Evolutionary conservation across 2,888 invertebrate species (phyloP).

Genomic region (Tenthredo distinguenda): DNA sequence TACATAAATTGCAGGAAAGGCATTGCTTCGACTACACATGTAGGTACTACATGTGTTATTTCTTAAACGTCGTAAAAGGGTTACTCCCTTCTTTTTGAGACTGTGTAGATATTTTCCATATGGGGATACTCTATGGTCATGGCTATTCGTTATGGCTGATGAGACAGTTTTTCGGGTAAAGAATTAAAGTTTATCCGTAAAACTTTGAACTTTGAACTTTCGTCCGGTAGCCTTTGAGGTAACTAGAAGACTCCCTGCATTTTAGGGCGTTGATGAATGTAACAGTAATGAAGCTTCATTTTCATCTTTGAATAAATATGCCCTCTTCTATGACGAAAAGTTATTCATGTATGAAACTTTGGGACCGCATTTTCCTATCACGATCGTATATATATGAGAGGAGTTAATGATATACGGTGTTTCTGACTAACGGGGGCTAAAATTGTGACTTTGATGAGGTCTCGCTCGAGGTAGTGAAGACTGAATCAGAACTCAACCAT

Average conservation of each 20-base stretch:
- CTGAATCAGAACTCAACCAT: not conserved
- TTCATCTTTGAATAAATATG: not conserved
- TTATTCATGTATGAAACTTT: not conserved
- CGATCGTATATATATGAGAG: not conserved
- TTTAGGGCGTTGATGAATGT: not conserved
- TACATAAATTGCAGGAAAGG: constrained; percentile 7
- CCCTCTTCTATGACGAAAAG: not conserved
- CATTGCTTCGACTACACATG: not conserved
- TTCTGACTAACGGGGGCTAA: not conserved
- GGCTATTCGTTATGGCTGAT: not conserved
- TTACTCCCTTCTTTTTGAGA: not conserved
- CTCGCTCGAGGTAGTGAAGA: no score
- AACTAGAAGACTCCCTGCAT: not conserved
- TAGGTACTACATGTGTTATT: not conserved
- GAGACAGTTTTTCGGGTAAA: not conserved
- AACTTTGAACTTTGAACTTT: not conserved
- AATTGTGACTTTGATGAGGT: not conserved
- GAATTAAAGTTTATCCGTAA: not conserved
- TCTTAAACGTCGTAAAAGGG: constrained; percentile 27
- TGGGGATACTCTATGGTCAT: not conserved
- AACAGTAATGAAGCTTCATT: not conserved
- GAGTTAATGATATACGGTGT: not conserved
- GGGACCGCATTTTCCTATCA: not conserved
- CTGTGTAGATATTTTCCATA: not conserved
- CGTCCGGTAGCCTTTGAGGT: not conserved